Conservation (phyloP, 2,888 invertebrate genomes). For the Melanchra persicariae region DNA sequence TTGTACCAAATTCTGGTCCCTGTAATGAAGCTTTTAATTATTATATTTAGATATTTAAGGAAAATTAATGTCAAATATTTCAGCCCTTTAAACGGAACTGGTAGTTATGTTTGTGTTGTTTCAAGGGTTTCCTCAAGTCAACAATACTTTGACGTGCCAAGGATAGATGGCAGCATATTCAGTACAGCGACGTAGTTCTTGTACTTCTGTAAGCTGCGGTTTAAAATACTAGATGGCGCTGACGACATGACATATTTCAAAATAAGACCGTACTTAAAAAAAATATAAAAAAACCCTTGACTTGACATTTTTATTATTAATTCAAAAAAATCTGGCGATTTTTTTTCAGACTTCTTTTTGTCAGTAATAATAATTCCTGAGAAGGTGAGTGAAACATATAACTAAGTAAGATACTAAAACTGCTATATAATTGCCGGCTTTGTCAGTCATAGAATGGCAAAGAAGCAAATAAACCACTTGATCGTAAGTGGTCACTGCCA, state of each 20-base stretch:
- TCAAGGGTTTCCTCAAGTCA: not conserved
- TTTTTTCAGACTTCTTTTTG: too few relatives aligned
- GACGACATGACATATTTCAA: not conserved
- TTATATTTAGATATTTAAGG: not conserved
- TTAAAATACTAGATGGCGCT: not conserved
- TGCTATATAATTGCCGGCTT: too few relatives aligned
- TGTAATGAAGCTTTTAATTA: not conserved
- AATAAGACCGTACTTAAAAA: not conserved
- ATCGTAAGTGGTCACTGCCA: too few relatives aligned
- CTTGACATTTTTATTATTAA: too few relatives aligned
- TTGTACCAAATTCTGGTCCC: not conserved
- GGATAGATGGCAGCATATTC: constrained; percentile 3
- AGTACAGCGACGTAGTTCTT: not conserved
- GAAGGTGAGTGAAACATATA: too few relatives aligned
- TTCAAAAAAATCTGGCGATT: too few relatives aligned
- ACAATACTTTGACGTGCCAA: not conserved
- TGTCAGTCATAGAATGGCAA: too few relatives aligned
- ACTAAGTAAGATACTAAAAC: too few relatives aligned
- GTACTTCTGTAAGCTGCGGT: not conserved
- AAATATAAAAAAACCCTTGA: too few relatives aligned
- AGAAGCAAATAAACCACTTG: too few relatives aligned
- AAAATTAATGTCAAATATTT: not conserved
- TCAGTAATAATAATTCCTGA: too few relatives aligned
- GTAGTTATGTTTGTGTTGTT: not conserved
- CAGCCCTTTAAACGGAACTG: not conserved